phyloP scores from a whole-genome alignment of 2,888 invertebrate species.

The Pardosa pseudoannulata region DNA sequence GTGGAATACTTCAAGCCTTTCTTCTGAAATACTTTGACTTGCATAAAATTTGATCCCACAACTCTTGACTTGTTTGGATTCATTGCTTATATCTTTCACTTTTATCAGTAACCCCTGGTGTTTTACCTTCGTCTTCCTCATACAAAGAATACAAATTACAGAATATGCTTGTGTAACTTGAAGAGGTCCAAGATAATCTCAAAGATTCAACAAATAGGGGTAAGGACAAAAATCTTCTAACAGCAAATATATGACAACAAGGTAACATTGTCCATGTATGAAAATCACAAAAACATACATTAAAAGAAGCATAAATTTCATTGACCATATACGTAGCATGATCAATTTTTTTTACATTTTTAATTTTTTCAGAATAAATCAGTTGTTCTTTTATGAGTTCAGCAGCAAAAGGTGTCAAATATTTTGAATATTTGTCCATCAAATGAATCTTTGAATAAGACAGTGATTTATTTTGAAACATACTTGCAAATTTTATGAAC shows the following conservation, averaged over 20 bases:
- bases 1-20: constrained; percentile 19
- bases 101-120: neutral
- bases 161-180: constrained; percentile 27
- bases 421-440: constrained; percentile 32
- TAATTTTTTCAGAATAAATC: constrained; percentile 2
- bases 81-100: constrained; percentile 15
- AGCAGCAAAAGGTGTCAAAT: constrained; percentile 29
- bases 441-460: neutral
- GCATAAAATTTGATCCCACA: constrained; percentile 22
- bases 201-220: constrained; percentile 35
- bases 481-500: constrained; percentile 33
- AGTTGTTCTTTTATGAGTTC: constrained; percentile 36
- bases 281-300: constrained; percentile 46
- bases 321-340: constrained; percentile 27
- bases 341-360: constrained; percentile 40
- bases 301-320: constrained; percentile 18
- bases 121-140: neutral
- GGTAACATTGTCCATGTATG: constrained; percentile 29
- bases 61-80: constrained; percentile 17
- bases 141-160: constrained; percentile 15
- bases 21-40: constrained; percentile 24
- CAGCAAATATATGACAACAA: constrained; percentile 50
- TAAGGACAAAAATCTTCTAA: constrained; percentile 28
- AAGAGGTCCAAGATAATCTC: constrained; percentile 14
- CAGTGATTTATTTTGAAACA: constrained; percentile 8